phyloP scores from a whole-genome alignment of 2,797 vertebrate species.

The Eremophila alpestris region DNA sequence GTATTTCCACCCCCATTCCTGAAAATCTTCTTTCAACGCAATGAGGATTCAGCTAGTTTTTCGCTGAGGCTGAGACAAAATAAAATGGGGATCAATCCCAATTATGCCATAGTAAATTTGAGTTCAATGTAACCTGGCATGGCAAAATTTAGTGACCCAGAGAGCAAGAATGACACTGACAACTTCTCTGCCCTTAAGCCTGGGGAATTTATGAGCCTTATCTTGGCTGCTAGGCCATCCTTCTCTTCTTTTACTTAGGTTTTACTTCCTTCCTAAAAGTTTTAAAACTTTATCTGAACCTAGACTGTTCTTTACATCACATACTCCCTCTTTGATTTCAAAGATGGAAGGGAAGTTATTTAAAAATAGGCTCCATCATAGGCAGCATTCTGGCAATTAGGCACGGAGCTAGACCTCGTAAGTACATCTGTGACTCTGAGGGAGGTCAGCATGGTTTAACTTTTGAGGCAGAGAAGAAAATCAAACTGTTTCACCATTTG shows the following conservation, averaged over 20 bases:
- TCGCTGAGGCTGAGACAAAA: neutral
- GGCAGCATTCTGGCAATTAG: neutral
- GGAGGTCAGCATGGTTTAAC: conserved; percentile 41
- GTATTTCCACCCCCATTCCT: neutral
- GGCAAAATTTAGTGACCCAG: neutral
- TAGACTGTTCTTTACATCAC: conserved; percentile 17
- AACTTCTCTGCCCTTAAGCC: neutral
- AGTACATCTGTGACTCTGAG: conserved; percentile 52
- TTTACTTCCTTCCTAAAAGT: conserved; percentile 24
- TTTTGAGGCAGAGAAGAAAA: conserved; percentile 22
- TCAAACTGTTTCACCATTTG: neutral
- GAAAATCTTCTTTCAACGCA: neutral
- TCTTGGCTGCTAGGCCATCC: neutral
- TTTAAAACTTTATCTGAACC: conserved; percentile 52
- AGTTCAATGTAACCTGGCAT: neutral
- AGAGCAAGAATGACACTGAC: neutral
- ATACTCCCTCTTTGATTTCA: conserved; percentile 58
- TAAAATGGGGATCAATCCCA: neutral
- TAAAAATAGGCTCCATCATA: conserved; percentile 44
- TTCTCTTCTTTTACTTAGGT: conserved; percentile 24
- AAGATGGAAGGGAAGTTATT: conserved; percentile 57
- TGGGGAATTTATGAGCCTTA: conserved; percentile 3
- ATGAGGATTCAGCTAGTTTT: neutral
- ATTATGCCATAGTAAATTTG: neutral
- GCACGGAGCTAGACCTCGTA: conserved; percentile 10